Evolutionary conservation across 2,888 invertebrate genomes (phyloP).

Genomic region (Salticus scenicus): DNA sequence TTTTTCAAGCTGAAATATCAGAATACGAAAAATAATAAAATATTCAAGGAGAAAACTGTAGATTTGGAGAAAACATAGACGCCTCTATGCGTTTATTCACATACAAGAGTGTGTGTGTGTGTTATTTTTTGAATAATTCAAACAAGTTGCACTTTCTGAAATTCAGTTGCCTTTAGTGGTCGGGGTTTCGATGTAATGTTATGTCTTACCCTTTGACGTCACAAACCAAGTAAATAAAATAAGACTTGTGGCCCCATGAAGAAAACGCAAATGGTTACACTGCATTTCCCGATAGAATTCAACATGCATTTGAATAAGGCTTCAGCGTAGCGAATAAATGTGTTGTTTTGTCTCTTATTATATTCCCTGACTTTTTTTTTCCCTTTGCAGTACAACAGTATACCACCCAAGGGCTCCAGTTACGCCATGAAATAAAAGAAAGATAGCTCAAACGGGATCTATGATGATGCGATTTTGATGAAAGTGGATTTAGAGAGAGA

Average conservation of each 20-base stretch:
- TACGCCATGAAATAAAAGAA: neutral
- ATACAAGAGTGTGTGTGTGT: too few species aligned
- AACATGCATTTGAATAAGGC: conserved; percentile 40
- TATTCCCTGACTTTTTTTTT: conserved; percentile 10
- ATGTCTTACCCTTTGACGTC: neutral
- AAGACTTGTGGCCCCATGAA: conserved; percentile 49
- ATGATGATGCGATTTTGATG: conserved; percentile 1
- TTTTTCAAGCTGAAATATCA: too few species aligned
- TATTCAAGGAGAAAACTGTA: too few species aligned
- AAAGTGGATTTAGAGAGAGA: neutral
- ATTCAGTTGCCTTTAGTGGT: neutral
- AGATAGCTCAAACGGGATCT: neutral
- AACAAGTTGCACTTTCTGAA: conserved; percentile 1
- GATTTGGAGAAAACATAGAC: too few species aligned
- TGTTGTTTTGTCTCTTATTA: conserved; percentile 30
- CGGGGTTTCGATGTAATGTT: neutral
- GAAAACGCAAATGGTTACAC: conserved; percentile 27
- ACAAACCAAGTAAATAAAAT: conserved; percentile 18
- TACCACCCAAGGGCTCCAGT: neutral
- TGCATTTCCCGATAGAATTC: conserved; percentile 24
- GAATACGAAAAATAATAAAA: too few species aligned
- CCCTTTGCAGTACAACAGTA: neutral
- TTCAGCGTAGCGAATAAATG: conserved; percentile 28
- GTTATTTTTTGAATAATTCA: neutral
- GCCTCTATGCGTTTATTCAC: too few species aligned